These are phyloP conservation scores for Silurus meridionalis DNA, from an alignment of 2,113 vertebrate genomes.

Conservation along the genomic window DNA sequence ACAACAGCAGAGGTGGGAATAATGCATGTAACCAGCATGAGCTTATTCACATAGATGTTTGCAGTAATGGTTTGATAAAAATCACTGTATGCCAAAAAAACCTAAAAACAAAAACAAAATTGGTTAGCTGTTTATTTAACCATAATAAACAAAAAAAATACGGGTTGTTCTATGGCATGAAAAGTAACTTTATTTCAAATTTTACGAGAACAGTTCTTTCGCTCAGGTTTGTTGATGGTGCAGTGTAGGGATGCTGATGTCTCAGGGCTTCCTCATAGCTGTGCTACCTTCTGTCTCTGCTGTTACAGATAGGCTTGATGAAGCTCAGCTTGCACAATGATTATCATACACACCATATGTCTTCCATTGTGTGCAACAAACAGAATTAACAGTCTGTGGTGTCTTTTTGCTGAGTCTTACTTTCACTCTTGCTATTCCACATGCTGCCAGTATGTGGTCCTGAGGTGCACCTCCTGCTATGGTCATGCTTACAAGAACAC, in stretches of 20 bases:
- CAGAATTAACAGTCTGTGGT: constrained; percentile 1
- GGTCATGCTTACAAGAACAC: not conserved
- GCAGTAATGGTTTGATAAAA: not conserved
- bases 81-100: not conserved
- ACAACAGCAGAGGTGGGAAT: not conserved
- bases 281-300: not conserved
- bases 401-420: constrained; percentile 8
- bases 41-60: not conserved
- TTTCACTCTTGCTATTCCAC: not conserved
- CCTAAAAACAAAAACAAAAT: not conserved
- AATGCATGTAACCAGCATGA: not conserved
- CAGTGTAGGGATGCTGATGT: not conserved
- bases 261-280: not conserved
- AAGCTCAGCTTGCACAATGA: constrained; percentile 18
- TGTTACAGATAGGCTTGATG: not conserved
- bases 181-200: not conserved
- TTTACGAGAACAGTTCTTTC: not conserved
- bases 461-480: constrained; percentile 16
- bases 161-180: not conserved
- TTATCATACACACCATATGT: constrained; percentile 17
- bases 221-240: not conserved
- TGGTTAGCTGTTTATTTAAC: not conserved
- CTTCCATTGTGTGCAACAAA: not conserved
- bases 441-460: constrained; percentile 9
- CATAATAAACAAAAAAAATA: not conserved